Percentiles rank a stretch among this genome's conserved stretches.
Conservation (phyloP, 2,888 invertebrate genomes). For the Eupeodes luniger region DNA sequence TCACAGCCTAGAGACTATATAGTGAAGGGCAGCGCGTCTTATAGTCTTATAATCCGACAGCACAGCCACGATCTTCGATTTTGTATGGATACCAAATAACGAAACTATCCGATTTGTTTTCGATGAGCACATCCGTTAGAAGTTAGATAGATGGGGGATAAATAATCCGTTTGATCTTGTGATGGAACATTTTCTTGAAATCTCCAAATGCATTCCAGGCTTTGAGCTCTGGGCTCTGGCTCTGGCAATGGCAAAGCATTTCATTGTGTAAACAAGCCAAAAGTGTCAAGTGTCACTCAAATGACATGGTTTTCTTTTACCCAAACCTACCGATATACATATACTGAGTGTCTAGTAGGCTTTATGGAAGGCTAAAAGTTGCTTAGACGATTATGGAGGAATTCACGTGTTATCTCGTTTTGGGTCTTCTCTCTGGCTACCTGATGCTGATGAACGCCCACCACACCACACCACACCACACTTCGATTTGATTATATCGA, state of each 20-base stretch:
- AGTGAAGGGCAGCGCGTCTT: constrained; percentile 55
- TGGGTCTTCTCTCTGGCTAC: constrained; percentile 57
- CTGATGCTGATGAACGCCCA: constrained; percentile 69
- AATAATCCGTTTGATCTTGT: constrained; percentile 61
- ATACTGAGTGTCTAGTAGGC: constrained; percentile 8
- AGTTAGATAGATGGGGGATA: constrained; percentile 18
- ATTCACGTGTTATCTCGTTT: constrained; percentile 67
- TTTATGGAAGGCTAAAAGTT: constrained; percentile 38
- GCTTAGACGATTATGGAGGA: constrained; percentile 58
- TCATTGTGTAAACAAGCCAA: constrained; percentile 55
- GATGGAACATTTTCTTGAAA: constrained; percentile 46
- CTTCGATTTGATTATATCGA: constrained; percentile 57
- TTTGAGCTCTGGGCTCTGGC: too few species aligned
- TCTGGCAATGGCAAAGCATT: constrained; percentile 26
- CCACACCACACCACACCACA: constrained; percentile 57
- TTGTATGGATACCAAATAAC: constrained; percentile 37
- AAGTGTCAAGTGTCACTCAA: constrained; percentile 73
- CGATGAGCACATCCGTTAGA: constrained; percentile 68
- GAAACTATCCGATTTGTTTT: constrained; percentile 64
- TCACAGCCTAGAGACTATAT: not conserved
- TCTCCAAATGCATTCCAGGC: constrained; percentile 58
- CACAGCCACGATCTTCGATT: constrained; percentile 57
- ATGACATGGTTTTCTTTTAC: constrained; percentile 69
- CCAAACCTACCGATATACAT: too few species aligned
- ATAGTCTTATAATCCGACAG: constrained; percentile 65